Conservation (phyloP, 1,140 invertebrate species). For the Anastrepha ludens region DNA sequence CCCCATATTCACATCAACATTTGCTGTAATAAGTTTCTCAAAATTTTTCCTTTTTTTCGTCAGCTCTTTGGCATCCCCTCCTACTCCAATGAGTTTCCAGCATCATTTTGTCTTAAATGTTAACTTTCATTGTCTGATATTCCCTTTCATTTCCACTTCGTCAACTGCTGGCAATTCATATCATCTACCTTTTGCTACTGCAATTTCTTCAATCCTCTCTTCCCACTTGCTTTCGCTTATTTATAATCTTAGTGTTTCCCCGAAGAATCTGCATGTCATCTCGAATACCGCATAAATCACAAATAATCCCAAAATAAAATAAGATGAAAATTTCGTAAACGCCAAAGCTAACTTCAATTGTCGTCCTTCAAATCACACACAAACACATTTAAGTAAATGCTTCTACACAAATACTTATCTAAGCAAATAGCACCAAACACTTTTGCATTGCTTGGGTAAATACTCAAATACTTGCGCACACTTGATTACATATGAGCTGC, state of each 20-base stretch:
- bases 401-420: conserved; percentile 6
- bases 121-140: no score
- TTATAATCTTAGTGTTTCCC: conserved; percentile 49
- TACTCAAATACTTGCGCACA: not conserved
- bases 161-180: not conserved
- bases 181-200: not conserved
- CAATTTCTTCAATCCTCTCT: no score
- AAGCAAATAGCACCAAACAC: not conserved
- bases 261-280: conserved; percentile 70
- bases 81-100: not conserved
- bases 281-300: conserved; percentile 72
- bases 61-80: not conserved
- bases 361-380: conserved; percentile 8
- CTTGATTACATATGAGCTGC: not conserved
- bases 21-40: no score
- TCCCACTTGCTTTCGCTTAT: no score
- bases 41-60: not conserved
- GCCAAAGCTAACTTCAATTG: conserved; percentile 44
- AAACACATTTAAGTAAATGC: not conserved
- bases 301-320: conserved; percentile 73
- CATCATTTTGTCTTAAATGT: no score
- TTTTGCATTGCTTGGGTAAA: not conserved
- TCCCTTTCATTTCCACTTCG: not conserved
- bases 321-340: conserved; percentile 53
- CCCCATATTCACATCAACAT: no score